A percentile compares a stretch with the other conserved stretches of the same genome.
phyloP scores from a whole-genome alignment of 2,113 vertebrate genomes.

The Emydocephalus ijimae region DNA sequence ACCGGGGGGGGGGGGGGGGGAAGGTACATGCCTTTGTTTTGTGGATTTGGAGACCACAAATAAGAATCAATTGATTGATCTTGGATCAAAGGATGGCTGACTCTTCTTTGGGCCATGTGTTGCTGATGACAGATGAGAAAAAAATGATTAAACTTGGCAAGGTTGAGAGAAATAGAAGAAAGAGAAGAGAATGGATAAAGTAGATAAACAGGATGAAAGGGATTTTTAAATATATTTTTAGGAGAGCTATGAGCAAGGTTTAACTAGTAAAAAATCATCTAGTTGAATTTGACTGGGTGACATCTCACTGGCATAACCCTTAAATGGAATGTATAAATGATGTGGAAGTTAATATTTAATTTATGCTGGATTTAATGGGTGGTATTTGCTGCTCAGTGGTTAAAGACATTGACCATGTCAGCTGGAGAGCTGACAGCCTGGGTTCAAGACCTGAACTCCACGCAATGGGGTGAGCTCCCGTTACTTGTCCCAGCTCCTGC shows the following conservation, averaged over 20 bases:
- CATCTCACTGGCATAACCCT: background rate
- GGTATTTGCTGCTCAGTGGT: background rate
- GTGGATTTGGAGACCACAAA: background rate
- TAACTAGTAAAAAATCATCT: background rate
- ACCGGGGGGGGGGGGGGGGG: too few species aligned
- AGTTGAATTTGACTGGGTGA: background rate
- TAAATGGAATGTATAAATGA: background rate
- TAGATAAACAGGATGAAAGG: background rate
- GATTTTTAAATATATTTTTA: background rate
- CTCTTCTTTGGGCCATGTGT: background rate
- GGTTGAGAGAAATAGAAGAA: background rate
- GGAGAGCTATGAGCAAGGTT: background rate
- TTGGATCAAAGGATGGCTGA: background rate
- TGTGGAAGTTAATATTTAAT: background rate
- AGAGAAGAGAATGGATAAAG: background rate
- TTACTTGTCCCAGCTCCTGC: background rate
- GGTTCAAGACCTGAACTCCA: background rate
- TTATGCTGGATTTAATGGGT: background rate
- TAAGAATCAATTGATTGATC: background rate
- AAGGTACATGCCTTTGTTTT: background rate
- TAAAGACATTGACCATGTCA: background rate
- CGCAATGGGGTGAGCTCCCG: background rate
- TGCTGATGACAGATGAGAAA: background rate
- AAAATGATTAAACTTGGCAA: background rate
- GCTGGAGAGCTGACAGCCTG: background rate